Percentiles rank a stretch among this genome's conserved stretches.
Conservation (phyloP, 2,797 vertebrate genomes). For the Anabacerthia variegaticeps region DNA sequence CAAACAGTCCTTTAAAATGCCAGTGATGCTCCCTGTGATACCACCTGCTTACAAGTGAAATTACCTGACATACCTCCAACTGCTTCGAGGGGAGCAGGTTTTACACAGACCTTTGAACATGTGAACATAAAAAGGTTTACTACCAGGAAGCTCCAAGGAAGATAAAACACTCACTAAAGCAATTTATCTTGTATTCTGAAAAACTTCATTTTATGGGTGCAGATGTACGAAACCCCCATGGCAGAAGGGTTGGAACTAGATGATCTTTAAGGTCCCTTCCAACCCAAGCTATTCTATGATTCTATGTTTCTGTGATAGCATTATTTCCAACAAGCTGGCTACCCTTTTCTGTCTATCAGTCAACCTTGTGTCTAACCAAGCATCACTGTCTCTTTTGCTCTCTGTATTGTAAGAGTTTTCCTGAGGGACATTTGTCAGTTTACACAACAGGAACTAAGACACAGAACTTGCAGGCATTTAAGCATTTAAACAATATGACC, state of each 20-base stretch:
- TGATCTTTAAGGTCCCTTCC: not conserved
- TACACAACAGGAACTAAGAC: not conserved
- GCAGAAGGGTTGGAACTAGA: not conserved
- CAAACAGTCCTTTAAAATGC: not conserved
- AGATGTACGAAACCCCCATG: not conserved
- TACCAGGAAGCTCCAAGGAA: not conserved
- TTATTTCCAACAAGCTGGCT: not conserved
- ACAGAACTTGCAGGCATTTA: not conserved
- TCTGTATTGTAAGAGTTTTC: not conserved
- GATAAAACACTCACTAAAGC: not conserved
- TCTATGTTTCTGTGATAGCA: not conserved
- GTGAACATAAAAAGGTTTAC: not conserved
- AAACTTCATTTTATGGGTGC: not conserved
- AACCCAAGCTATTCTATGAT: not conserved
- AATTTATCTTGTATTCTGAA: not conserved
- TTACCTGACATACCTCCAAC: not conserved
- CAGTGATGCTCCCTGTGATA: not conserved
- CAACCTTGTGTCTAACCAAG: not conserved
- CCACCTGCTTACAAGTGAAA: not conserved
- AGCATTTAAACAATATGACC: not conserved
- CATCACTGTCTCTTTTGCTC: not conserved
- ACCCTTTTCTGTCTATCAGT: not conserved
- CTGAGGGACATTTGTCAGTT: not conserved
- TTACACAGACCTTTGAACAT: not conserved
- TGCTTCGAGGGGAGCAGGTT: not conserved